Conservation (phyloP, 2,888 invertebrate species). For the Phengaris alcon region DNA sequence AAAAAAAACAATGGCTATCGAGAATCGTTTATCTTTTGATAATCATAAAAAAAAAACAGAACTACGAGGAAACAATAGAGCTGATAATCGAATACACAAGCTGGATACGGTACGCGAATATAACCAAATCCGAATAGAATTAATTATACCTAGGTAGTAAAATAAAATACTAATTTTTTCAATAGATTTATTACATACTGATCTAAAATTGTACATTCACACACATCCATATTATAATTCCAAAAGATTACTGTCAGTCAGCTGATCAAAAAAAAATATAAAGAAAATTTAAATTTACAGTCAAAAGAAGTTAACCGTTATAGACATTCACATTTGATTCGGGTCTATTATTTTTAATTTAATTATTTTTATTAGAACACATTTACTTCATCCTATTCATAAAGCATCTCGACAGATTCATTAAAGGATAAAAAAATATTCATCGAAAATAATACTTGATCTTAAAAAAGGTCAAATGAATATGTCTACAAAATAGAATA, state of each 20-base stretch:
- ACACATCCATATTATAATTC: constrained; percentile 69
- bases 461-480: constrained; percentile 59
- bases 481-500: constrained; percentile 66
- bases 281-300: constrained; percentile 34
- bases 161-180: constrained; percentile 34
- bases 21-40: too few species aligned
- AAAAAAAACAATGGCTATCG: too few species aligned
- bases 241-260: constrained; percentile 54
- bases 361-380: constrained; percentile 37
- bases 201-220: constrained; percentile 77
- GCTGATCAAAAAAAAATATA: constrained; percentile 43
- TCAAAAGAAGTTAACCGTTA: constrained; percentile 14
- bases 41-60: too few species aligned
- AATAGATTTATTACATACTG: constrained; percentile 53
- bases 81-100: too few species aligned
- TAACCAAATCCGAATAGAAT: too few species aligned
- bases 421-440: constrained; percentile 52
- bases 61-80: too few species aligned
- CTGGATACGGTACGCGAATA: too few species aligned
- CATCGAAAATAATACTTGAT: constrained; percentile 76
- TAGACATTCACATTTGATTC: constrained; percentile 26
- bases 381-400: constrained; percentile 28
- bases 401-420: constrained; percentile 26
- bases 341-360: too few species aligned
- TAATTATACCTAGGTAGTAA: neutral